Base-by-base conservation (phyloP, 1,140 invertebrate species). In the Microplitis mediator region DNA sequence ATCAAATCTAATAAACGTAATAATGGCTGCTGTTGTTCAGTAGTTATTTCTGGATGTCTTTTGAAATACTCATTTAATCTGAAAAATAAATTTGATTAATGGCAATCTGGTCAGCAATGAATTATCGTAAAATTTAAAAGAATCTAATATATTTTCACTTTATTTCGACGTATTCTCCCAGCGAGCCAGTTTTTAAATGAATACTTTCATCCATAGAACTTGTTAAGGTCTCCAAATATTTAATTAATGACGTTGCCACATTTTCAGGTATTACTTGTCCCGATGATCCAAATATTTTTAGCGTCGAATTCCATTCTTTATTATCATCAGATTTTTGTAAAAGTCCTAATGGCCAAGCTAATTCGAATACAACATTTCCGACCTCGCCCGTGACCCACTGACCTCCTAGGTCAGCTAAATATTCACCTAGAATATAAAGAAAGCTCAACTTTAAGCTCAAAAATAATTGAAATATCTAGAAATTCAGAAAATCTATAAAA, bases 1-100 rank as follows among this genome's bases (percentile, higher is more conserved):
- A 89, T 87, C 68, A 89, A 89, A 23, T 89, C 83, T 69, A 89
- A 85, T 83, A 89, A 91, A 50, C 87, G 80, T 14, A 90, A 75
- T 71, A 90, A 88, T 67, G 87, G 80, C 64, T 84, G 79, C 8
- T 84, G 82, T 66, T 87, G 77, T 13, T 79, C 62, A 9, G 69
- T 73, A 52, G n/a, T 79, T 52, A 78, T 76, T 16, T 80, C 75
- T 32, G 73, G 63, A 61, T 81, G 75, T 56, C 78, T 60, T 62
- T 82, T 65, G 50, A 78, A 81, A 16, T 62, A 71, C 39, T 79
- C 76, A 58, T 81, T 78, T 75, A 83, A 83, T 73, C 85, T 87
- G 67, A 65, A 80, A 72, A 23, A 23, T 23, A 23, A 23, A 23
- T 23, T 23, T 23, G 0, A 23, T 23, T 23, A 23, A 23, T 23